These are phyloP conservation scores for Sthenelais limicola DNA, from an alignment of 2,888 invertebrate genomes.

Conservation along the genomic window DNA sequence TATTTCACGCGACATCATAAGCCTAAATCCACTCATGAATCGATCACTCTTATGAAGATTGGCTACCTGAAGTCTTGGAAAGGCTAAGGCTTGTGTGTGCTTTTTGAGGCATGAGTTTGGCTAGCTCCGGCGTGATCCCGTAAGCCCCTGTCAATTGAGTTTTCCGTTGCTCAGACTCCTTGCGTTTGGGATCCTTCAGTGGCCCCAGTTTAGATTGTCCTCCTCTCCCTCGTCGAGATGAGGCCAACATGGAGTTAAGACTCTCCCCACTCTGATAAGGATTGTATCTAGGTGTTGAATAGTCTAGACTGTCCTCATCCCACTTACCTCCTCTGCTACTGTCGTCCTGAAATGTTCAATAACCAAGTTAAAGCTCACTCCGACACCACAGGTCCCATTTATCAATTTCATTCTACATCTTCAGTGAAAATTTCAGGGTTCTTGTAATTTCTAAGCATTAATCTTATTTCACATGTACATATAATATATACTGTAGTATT, in stretches of 20 bases:
- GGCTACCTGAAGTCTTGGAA: conserved; percentile 18
- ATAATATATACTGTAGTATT: too few relatives aligned
- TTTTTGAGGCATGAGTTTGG: not conserved
- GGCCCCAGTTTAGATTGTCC: conserved; percentile 10
- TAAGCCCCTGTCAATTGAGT: conserved; percentile 14
- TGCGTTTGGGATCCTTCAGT: not conserved
- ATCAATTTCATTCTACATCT: too few relatives aligned
- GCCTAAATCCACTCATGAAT: too few relatives aligned
- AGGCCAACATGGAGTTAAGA: conserved; percentile 11
- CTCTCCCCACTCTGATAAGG: conserved; percentile 15
- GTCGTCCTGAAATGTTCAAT: conserved; percentile 30
- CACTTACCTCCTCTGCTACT: conserved; percentile 27
- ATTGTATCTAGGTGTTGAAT: conserved; percentile 1
- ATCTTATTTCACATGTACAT: too few relatives aligned
- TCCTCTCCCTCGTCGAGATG: not conserved
- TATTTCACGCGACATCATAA: too few relatives aligned
- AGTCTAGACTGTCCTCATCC: not conserved
- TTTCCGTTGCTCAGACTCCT: conserved; percentile 1
- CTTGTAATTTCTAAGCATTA: too few relatives aligned
- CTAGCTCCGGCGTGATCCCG: conserved; percentile 12
- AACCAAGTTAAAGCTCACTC: too few relatives aligned
- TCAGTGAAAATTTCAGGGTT: too few relatives aligned
- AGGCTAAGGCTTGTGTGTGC: conserved; percentile 3
- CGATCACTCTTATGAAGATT: too few relatives aligned
- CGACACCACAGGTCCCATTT: too few relatives aligned